Evolutionary conservation across 2,113 vertebrate genomes (phyloP).

Genomic region (Haliaeetus leucogaster): DNA sequence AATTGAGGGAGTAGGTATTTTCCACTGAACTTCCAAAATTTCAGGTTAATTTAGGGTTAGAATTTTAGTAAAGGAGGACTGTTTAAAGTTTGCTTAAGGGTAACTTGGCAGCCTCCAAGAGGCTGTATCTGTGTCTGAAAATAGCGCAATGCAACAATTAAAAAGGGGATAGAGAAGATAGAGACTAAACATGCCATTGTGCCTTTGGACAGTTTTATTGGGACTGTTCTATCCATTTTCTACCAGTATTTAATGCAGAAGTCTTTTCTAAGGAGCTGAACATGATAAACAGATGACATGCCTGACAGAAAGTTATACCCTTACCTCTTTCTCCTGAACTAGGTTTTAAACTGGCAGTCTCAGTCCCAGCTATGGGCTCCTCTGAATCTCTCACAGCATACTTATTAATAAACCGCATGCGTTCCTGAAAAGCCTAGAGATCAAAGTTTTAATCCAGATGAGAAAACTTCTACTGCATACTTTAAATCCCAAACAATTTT

Average conservation of each 20-base stretch:
- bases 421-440: conserved; percentile 78
- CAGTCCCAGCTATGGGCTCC: not conserved
- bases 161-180: not conserved
- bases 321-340: conserved; percentile 31
- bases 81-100: not conserved
- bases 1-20: not conserved
- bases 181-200: not conserved
- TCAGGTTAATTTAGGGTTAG: not conserved
- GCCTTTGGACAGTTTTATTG: not conserved
- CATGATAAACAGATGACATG: not conserved
- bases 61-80: not conserved
- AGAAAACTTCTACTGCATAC: not conserved
- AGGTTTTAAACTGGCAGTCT: not conserved
- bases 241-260: not conserved
- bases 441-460: not conserved
- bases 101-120: not conserved
- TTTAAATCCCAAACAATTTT: not conserved
- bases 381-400: not conserved
- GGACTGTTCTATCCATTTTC: not conserved
- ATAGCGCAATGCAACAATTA: not conserved
- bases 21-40: not conserved
- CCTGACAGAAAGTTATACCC: not conserved
- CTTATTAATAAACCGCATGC: conserved; percentile 73
- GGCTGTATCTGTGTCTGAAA: not conserved
- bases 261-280: not conserved